phyloP scores from a whole-genome alignment of 2,888 invertebrate genomes.

The Eugnorisma glareosa region DNA sequence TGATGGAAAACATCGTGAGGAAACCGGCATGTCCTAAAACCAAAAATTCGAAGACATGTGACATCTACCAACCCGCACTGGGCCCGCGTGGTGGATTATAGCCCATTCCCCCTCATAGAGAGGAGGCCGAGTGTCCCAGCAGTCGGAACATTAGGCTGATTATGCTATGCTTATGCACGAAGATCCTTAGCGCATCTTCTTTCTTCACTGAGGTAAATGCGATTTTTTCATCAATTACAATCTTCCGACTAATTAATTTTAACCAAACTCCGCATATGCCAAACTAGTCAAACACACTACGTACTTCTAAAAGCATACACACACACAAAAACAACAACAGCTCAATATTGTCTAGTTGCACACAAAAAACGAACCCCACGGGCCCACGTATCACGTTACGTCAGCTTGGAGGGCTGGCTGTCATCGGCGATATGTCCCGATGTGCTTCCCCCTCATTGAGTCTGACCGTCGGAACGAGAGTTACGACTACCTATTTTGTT shows the following conservation, averaged over 20 bases:
- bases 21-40: too few relatives aligned
- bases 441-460: slow-evolving; percentile 67
- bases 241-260: neutral
- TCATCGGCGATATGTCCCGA: slow-evolving; percentile 70
- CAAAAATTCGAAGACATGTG: too few relatives aligned
- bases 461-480: slow-evolving; percentile 20
- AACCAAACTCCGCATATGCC: neutral
- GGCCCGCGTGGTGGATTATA: too few relatives aligned
- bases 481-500: slow-evolving; percentile 57
- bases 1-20: too few relatives aligned
- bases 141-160: too few relatives aligned
- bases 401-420: slow-evolving; percentile 70
- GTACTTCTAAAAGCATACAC: slow-evolving; percentile 1
- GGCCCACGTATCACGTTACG: slow-evolving; percentile 70
- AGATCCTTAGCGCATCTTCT: neutral
- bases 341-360: slow-evolving; percentile 39
- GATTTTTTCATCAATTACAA: neutral
- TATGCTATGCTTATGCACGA: too few relatives aligned
- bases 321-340: slow-evolving; percentile 51
- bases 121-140: too few relatives aligned
- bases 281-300: slow-evolving; percentile 1
- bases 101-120: too few relatives aligned
- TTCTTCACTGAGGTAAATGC: neutral
- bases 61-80: too few relatives aligned
- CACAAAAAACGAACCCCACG: slow-evolving; percentile 39